A percentile compares a stretch with the other conserved stretches of the same genome.
phyloP scores from a whole-genome alignment of 2,888 invertebrate genomes.

The Meteorus colon region DNA sequence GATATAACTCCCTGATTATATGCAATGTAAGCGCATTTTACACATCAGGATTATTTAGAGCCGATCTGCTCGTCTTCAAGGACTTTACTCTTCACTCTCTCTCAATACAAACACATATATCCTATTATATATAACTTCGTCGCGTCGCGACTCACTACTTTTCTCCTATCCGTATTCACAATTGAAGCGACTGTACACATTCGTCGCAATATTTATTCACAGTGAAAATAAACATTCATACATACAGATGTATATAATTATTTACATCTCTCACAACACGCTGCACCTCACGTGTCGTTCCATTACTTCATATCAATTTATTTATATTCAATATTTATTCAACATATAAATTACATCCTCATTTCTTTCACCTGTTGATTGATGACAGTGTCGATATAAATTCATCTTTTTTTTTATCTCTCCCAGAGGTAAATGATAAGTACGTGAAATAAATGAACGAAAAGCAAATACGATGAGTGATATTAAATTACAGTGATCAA shows the following conservation, averaged over 20 bases:
- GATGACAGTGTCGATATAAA: not conserved
- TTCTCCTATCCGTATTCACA: not conserved
- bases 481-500: constrained; percentile 38
- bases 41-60: constrained; percentile 53
- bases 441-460: not conserved
- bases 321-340: not conserved
- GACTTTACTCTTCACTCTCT: constrained; percentile 58
- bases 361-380: not conserved
- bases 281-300: too few relatives aligned
- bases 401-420: not conserved
- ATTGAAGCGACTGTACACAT: not conserved
- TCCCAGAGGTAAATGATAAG: not conserved
- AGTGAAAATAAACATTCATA: constrained; percentile 4
- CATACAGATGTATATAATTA: not conserved
- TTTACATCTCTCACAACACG: not conserved
- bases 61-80: constrained; percentile 61
- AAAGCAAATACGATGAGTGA: constrained; percentile 12
- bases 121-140: not conserved
- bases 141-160: constrained; percentile 40
- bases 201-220: not conserved
- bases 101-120: constrained; percentile 11
- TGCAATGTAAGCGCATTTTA: constrained; percentile 40
- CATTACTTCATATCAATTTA: not conserved
- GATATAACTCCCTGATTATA: constrained; percentile 15
- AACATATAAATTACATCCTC: not conserved